Conservation (phyloP, 1,140 invertebrate species). For the Drosophila ananassae region DNA sequence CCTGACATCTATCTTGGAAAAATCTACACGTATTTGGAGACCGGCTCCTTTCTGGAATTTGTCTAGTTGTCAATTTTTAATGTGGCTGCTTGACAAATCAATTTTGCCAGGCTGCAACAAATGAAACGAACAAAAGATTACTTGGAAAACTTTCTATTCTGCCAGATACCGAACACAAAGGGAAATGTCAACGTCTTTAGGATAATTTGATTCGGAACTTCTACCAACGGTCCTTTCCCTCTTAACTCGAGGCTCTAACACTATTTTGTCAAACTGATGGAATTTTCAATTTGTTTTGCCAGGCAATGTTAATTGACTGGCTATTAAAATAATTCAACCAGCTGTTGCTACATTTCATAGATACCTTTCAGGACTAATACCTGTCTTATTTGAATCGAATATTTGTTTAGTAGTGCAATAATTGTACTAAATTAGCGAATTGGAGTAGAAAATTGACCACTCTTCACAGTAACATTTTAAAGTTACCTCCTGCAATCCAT, state of each 20-base stretch:
- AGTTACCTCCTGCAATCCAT: neutral
- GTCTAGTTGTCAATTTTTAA: slow-evolving; percentile 79
- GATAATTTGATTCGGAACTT: slow-evolving; percentile 60
- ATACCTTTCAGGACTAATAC: neutral
- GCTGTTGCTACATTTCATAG: slow-evolving; percentile 23
- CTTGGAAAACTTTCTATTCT: slow-evolving; percentile 54
- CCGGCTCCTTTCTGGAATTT: slow-evolving; percentile 46
- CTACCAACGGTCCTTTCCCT: neutral
- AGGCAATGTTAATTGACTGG: slow-evolving; percentile 41
- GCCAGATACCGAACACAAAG: slow-evolving; percentile 33
- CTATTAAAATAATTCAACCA: slow-evolving; percentile 69
- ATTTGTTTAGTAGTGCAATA: too few relatives aligned
- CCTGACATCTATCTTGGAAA: slow-evolving; percentile 36
- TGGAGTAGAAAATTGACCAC: too few relatives aligned
- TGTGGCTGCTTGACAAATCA: slow-evolving; percentile 76
- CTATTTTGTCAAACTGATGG: slow-evolving; percentile 71
- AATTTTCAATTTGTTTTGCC: slow-evolving; percentile 73
- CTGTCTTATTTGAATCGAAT: slow-evolving; percentile 54
- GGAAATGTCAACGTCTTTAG: slow-evolving; percentile 51
- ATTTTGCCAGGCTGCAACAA: slow-evolving; percentile 50
- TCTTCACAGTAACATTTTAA: too few relatives aligned
- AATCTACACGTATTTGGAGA: slow-evolving; percentile 60
- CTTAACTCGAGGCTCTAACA: slow-evolving; percentile 12
- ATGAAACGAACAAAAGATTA: slow-evolving; percentile 58
- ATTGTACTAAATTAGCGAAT: too few relatives aligned